These are phyloP conservation scores for Sterna hirundo DNA, from an alignment of 2,113 vertebrate genomes.

Conservation along the genomic window DNA sequence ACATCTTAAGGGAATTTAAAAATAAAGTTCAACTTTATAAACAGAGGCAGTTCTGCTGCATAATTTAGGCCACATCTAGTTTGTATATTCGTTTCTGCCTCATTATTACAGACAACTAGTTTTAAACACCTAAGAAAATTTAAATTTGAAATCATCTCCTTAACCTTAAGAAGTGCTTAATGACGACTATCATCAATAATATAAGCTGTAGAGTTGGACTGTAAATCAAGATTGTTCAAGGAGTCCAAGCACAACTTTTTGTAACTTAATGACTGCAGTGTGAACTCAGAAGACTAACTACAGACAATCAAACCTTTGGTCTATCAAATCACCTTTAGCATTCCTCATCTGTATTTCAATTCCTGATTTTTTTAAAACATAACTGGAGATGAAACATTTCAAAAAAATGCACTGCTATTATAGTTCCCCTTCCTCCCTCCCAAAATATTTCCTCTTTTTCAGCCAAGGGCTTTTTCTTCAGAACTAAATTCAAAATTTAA, in stretches of 20 bases:
- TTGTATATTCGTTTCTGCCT: neutral
- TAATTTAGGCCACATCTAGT: neutral
- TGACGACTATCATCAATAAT: neutral
- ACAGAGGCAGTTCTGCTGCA: neutral
- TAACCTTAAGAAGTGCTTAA: neutral
- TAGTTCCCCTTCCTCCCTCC: neutral
- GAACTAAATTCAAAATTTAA: neutral
- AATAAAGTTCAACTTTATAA: neutral
- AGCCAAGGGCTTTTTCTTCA: neutral
- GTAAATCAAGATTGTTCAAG: neutral
- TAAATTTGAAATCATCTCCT: neutral
- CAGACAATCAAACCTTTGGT: neutral
- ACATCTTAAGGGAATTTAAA: neutral
- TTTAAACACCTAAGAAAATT: neutral
- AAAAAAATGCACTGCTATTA: neutral
- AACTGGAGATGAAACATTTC: neutral
- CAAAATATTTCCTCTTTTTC: neutral
- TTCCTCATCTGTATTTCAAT: neutral
- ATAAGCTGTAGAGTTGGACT: neutral
- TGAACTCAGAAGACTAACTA: neutral
- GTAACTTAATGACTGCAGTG: neutral
- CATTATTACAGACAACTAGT: neutral
- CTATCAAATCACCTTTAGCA: neutral
- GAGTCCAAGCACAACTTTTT: neutral
- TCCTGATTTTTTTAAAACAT: neutral